phyloP scores from a whole-genome alignment of 2,113 vertebrate genomes.

The Panthera leo region DNA sequence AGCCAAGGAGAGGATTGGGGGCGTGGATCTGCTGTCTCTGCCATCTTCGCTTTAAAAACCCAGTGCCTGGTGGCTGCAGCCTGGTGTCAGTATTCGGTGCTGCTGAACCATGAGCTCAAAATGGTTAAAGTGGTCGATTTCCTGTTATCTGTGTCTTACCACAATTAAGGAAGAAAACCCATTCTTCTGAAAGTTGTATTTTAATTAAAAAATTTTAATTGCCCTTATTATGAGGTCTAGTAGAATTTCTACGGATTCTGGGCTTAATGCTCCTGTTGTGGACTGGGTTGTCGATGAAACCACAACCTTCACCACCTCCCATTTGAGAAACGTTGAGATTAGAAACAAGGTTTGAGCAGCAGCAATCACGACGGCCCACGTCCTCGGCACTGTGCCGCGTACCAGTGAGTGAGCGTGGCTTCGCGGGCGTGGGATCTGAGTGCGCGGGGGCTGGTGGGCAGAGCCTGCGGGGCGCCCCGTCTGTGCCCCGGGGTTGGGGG shows the following conservation, averaged over 20 bases:
- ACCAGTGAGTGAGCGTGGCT: background rate
- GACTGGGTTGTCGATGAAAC: background rate
- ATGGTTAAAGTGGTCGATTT: background rate
- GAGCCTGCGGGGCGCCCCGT: rapidly evolving
- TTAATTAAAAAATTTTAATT: background rate
- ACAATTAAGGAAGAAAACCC: background rate
- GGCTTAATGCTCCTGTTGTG: background rate
- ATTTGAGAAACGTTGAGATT: background rate
- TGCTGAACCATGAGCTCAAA: background rate
- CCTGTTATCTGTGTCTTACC: background rate
- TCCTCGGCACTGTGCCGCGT: rapidly evolving
- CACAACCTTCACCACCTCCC: background rate
- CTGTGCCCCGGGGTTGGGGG: background rate
- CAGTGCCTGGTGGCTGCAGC: no score
- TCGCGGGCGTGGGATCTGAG: background rate
- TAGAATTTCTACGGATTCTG: background rate
- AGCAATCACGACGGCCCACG: background rate
- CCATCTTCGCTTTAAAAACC: background rate
- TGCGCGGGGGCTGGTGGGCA: no score
- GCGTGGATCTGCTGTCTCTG: background rate
- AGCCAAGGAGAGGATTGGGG: background rate
- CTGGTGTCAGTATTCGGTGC: background rate
- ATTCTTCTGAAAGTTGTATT: background rate
- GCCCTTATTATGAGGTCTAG: background rate
- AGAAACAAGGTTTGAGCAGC: background rate